Conservation (phyloP, 1,140 invertebrate genomes). For the Propsilocerus akamusi region DNA sequence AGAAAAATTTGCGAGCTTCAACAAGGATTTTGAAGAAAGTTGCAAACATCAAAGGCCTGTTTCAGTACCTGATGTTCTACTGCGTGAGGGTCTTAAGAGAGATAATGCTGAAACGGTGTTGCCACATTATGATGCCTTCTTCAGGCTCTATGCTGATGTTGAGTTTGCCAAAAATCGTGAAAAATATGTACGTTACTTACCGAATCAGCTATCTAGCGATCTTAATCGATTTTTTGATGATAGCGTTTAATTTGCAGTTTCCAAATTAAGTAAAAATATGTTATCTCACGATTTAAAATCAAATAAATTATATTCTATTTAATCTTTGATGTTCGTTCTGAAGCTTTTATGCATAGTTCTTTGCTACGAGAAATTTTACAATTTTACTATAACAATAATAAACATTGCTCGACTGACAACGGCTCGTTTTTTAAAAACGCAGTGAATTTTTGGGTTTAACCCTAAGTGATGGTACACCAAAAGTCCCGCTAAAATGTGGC, state of each 20-base stretch:
- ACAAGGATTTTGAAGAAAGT: slow-evolving; percentile 87
- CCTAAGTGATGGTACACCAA: too few relatives aligned
- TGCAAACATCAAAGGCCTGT: slow-evolving; percentile 70
- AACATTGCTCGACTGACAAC: too few relatives aligned
- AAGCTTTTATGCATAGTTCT: too few relatives aligned
- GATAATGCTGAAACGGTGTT: slow-evolving; percentile 75
- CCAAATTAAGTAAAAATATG: too few relatives aligned
- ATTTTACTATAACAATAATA: too few relatives aligned
- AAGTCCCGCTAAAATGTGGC: too few relatives aligned
- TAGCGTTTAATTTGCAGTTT: slow-evolving; percentile 40
- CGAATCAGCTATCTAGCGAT: slow-evolving; percentile 56
- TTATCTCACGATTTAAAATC: too few relatives aligned
- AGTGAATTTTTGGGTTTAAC: too few relatives aligned
- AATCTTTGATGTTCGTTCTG: too few relatives aligned
- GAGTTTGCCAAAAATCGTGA: slow-evolving; percentile 84
- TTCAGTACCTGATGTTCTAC: slow-evolving; percentile 78
- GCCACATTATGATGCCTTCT: slow-evolving; percentile 65
- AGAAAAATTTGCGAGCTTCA: slow-evolving; percentile 83
- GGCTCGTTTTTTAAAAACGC: too few relatives aligned
- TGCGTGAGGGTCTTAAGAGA: slow-evolving; percentile 59
- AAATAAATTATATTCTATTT: too few relatives aligned
- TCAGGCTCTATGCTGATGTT: slow-evolving; percentile 45
- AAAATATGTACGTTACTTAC: slow-evolving; percentile 87
- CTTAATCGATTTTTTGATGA: slow-evolving; percentile 79
- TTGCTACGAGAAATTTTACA: too few relatives aligned